These are phyloP conservation scores for Gymnobelideus leadbeateri DNA, from an alignment of 2,113 vertebrate species.

Conservation along the genomic window DNA sequence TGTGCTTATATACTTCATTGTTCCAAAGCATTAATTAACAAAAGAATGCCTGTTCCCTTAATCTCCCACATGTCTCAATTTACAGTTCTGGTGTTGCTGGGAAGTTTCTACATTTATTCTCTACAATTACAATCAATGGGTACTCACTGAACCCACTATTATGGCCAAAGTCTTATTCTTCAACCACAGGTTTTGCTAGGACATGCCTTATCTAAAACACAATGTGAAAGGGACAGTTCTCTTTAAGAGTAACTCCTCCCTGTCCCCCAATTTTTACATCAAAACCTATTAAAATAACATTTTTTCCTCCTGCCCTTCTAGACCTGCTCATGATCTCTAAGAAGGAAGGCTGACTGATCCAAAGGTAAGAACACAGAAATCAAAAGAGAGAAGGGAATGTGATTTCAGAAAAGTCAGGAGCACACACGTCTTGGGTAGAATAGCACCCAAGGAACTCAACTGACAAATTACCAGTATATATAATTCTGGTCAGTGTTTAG, in stretches of 20 bases:
- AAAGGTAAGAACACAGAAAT: slow-evolving; percentile 20
- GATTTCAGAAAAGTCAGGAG: not conserved
- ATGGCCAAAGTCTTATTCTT: not conserved
- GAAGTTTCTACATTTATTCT: slow-evolving; percentile 13
- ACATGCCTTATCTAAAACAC: not conserved
- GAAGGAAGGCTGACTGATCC: not conserved
- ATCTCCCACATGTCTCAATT: slow-evolving; percentile 53
- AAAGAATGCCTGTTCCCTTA: slow-evolving; percentile 38
- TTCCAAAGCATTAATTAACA: slow-evolving; percentile 49
- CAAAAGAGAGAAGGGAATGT: not conserved
- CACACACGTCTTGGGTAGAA: not conserved
- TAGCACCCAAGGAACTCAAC: not conserved
- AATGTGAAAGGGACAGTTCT: slow-evolving; percentile 41
- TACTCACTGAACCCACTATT: not conserved
- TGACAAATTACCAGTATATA: not conserved
- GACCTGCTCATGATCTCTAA: not conserved
- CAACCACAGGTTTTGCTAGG: not conserved
- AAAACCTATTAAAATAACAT: not conserved
- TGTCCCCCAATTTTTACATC: not conserved
- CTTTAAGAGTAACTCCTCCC: slow-evolving; percentile 53
- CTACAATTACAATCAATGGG: not conserved
- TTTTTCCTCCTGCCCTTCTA: not conserved
- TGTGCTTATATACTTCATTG: slow-evolving; percentile 54
- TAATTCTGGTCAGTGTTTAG: not conserved
- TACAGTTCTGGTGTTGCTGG: not conserved